Base-by-base conservation (phyloP, 2,113 vertebrate genomes). In the Canis aureus region DNA sequence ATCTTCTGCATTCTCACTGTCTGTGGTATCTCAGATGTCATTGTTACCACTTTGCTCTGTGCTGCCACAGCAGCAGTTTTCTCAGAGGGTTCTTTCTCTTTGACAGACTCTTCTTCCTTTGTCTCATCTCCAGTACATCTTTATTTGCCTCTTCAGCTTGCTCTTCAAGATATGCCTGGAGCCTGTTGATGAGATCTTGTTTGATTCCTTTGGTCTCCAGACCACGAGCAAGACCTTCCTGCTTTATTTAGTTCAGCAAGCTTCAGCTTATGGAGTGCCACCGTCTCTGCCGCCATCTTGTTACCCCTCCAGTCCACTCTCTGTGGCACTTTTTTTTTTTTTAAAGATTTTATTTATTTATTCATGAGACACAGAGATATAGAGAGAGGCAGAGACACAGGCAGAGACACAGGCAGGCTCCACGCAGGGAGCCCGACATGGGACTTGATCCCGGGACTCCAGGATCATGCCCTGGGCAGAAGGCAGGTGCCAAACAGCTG, bases 181-280 rank as follows among this genome's bases (percentile, higher is more conserved):
- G 99, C 51, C 99, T 98, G 62, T 99, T 98, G 76, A 99, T 99
- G 67, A 99, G 99, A 13, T 99, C 99, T 89, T 99, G 99, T 82
- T 99, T 99, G 98, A 99, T 99, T 80, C 99, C 99, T 83, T 99
- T 99, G 49, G 99, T 99, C 0, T 99, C 99, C 97, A 99, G 96
- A 15, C 99, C 99, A 27, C 99, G 98, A 49, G 99, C 99, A 89
- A 99, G 99, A 53, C 99, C 99, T 88, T 99, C 99, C 97, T 99
- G 99, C 98, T 99, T 99, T 98, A 99, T 99, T 99, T 98, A 99
- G 98, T 87, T 99, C 99, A 0, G 99, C 99, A 98, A 99, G 97
- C 99, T 99, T 99, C 64, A 99, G 98, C 93, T 99, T 99, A 53
- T 99, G 99, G 9, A 99, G 98, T 98, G 99, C 99, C 73, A 99